These are phyloP conservation scores for Littorina saxatilis DNA, from an alignment of 1,140 invertebrate species.

Conservation along the genomic window DNA sequence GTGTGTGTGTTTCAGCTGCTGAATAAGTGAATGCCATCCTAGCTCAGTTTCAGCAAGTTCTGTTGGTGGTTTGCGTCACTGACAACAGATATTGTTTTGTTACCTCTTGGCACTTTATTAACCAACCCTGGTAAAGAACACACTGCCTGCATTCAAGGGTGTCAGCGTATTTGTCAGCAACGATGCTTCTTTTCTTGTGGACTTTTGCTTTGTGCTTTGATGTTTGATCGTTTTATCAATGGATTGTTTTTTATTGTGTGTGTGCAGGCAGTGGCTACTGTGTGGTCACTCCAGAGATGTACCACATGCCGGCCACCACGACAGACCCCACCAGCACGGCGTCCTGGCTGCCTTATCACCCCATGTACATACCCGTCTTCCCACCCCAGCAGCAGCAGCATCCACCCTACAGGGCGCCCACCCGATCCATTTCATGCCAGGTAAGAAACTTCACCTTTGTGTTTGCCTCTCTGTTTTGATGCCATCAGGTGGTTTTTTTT, in stretches of 20 bases:
- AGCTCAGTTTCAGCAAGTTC: too few relatives aligned
- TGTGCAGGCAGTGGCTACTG: conserved; percentile 70
- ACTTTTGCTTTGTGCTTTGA: too few relatives aligned
- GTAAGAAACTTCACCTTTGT: conserved; percentile 27
- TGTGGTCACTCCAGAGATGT: conserved; percentile 71
- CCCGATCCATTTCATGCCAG: conserved; percentile 70
- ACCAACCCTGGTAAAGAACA: too few relatives aligned
- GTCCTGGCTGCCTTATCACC: conserved; percentile 67
- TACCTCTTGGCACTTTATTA: too few relatives aligned
- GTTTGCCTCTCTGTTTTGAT: too few relatives aligned
- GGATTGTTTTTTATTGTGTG: background rate
- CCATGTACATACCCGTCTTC: conserved; percentile 69
- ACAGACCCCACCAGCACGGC: conserved; percentile 44
- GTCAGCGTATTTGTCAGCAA: background rate
- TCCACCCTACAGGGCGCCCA: conserved; percentile 47
- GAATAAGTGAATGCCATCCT: too few relatives aligned
- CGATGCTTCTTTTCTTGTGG: background rate
- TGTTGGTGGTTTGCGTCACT: too few relatives aligned
- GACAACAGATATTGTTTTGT: too few relatives aligned
- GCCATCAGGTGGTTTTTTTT: too few relatives aligned
- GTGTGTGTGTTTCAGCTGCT: background rate
- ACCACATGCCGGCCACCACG: conserved; percentile 54
- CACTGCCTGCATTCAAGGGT: too few relatives aligned
- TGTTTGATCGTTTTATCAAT: background rate
- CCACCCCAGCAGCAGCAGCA: conserved; percentile 34